These are phyloP conservation scores for Ophion costatus DNA, from an alignment of 2,888 invertebrate species.

Conservation along the genomic window DNA sequence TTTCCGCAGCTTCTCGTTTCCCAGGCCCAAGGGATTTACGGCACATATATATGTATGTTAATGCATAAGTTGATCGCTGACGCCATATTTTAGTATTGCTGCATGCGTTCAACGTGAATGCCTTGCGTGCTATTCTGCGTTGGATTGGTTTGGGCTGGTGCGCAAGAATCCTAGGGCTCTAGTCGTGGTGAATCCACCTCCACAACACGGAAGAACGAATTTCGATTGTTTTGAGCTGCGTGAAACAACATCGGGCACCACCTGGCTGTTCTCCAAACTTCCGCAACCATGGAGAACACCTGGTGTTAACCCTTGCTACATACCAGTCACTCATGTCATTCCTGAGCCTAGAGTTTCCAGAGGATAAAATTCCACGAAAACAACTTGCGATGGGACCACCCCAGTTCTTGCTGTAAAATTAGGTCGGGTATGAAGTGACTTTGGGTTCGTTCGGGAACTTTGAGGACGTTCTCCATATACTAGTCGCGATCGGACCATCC, in stretches of 20 bases:
- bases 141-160: neutral
- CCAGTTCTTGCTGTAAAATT: neutral
- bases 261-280: neutral
- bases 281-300: neutral
- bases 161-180: neutral
- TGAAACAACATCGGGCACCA: neutral
- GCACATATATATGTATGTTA: neutral
- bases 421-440: neutral
- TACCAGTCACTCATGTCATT: neutral
- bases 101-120: neutral
- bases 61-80: neutral
- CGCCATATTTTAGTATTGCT: neutral
- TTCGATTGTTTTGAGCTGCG: neutral
- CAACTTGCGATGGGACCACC: neutral
- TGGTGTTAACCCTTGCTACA: neutral
- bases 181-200: neutral
- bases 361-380: neutral
- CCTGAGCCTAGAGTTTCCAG: neutral
- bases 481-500: no score
- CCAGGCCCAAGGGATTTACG: slow-evolving; percentile 29
- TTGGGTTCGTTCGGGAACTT: neutral
- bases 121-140: no score
- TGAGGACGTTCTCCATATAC: no score
- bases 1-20: slow-evolving; percentile 55
- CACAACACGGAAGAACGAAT: neutral